Evolutionary conservation across 2,888 invertebrate species (phyloP), one percentile per base, ranked within the genome.

Genomic region (Heliconius aoede): DNA sequence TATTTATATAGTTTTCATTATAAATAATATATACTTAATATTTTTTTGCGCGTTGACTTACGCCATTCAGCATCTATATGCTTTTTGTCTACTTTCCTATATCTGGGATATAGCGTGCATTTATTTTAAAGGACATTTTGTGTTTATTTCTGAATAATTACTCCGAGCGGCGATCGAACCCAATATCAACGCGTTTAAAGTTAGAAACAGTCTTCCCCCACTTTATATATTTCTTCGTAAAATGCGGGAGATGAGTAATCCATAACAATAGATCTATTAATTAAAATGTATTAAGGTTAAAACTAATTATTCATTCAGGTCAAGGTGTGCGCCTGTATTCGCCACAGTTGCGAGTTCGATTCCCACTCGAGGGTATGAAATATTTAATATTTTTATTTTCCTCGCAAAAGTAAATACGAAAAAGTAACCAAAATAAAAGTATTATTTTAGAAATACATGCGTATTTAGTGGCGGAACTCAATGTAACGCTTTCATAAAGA

Each of bases 231-330:
- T 55, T n/a, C 3, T 55, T n/a, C n/a, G 21, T n/a, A n/a, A 55
- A 11, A n/a, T 55, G 55, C 55, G 55, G n/a, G 55, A 55, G n/a
- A 55, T n/a, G 4, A 55, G 21, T 46, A 46, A 46, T 55, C 9
- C 9, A 21, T 55, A 55, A n/a, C n/a, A n/a, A 55, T n/a, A n/a
- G n/a, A 55, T n/a, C n/a, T 55, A 1, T 21, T 4, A n/a, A 11
- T 55, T 55, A 55, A 55, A 55, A 55, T 55, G 55, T 55, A 55
- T 55, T 55, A n/a, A 55, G n/a, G 55, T 55, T 55, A 55, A 55
- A n/a, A n/a, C 55, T 55, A n/a, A 21, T n/a, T 55, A 11, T 55
- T 21, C 55, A n/a, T 55, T 8, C 46, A 21, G 8, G 46, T 46
- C 21, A 46, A 46, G 18, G 18, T 8, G 55, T n/a, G n/a, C 11